These are phyloP conservation scores for Taenioides sp. DNA, from an alignment of 2,797 vertebrate genomes.

Conservation along the genomic window DNA sequence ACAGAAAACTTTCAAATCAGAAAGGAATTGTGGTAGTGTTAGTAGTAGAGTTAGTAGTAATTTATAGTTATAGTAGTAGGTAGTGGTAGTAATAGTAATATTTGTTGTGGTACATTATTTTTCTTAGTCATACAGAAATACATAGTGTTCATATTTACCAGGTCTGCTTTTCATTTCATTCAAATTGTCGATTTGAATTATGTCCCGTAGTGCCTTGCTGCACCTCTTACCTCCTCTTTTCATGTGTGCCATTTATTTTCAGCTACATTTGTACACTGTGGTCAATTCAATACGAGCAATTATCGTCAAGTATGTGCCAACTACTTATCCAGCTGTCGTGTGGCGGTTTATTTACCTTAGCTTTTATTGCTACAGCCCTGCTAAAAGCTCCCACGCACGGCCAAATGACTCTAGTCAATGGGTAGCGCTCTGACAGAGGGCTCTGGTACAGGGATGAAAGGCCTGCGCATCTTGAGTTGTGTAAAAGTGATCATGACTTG, in stretches of 20 bases:
- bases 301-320: constrained; percentile 10
- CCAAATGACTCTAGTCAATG: constrained; percentile 14
- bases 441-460: constrained; percentile 10
- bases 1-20: too few relatives aligned
- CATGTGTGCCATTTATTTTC: background rate
- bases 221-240: background rate
- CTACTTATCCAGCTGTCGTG: constrained; percentile 13
- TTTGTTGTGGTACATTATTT: background rate
- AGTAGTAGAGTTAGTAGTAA: too few relatives aligned
- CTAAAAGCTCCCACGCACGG: constrained; percentile 18
- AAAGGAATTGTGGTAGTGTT: too few relatives aligned
- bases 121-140: background rate
- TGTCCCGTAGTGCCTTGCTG: background rate
- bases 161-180: too few relatives aligned
- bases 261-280: background rate
- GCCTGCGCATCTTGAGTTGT: constrained; percentile 16
- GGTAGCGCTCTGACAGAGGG: constrained; percentile 6
- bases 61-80: too few relatives aligned
- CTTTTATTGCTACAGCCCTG: constrained; percentile 13
- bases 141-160: background rate
- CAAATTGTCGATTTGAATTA: background rate
- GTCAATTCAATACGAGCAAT: constrained; percentile 6
- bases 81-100: too few relatives aligned
- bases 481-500: constrained; percentile 18
- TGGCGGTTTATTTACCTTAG: constrained; percentile 21